A percentile compares a stretch with the other conserved stretches of the same genome.
Evolutionary conservation across 1,140 invertebrate species (phyloP).

Genomic region (Bursaphelenchus mucronatus): DNA sequence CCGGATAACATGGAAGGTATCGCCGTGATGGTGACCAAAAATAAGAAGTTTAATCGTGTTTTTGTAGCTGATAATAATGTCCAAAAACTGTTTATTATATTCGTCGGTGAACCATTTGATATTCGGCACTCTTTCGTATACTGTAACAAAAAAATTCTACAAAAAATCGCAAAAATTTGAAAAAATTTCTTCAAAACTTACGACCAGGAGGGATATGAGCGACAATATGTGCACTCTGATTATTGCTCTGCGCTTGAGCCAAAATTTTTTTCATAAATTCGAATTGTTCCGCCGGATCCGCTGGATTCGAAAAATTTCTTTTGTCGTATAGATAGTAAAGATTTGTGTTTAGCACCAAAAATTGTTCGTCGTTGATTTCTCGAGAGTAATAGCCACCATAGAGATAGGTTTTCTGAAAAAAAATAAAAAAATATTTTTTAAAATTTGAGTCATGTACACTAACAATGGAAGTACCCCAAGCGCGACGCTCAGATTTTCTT

Average conservation of each 20-base stretch:
- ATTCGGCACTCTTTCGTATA: constrained; percentile 48
- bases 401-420: constrained; percentile 51
- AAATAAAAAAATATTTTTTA: not conserved
- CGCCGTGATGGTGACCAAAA: constrained; percentile 57
- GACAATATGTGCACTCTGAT: constrained; percentile 43
- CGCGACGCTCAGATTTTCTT: too few species aligned
- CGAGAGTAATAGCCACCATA: constrained; percentile 51
- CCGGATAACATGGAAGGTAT: constrained; percentile 53
- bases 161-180: constrained; percentile 23
- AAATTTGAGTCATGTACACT: not conserved
- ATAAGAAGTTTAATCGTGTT: constrained; percentile 51
- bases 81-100: constrained; percentile 46
- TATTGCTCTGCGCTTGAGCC: constrained; percentile 26
- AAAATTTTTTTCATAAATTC: constrained; percentile 47
- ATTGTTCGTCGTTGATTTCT: constrained; percentile 22
- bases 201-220: constrained; percentile 55
- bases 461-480: not conserved
- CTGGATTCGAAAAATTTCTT: constrained; percentile 38
- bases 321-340: constrained; percentile 51
- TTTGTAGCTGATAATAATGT: constrained; percentile 43
- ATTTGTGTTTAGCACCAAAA: constrained; percentile 56
- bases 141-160: constrained; percentile 24
- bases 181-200: constrained; percentile 17
- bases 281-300: constrained; percentile 54
- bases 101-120: constrained; percentile 41